A percentile compares a stretch with the other conserved stretches of the same genome.
These are phyloP conservation scores for Mallateleia sp. DNA, from an alignment of 2,888 invertebrate species.

Conservation along the genomic window DNA sequence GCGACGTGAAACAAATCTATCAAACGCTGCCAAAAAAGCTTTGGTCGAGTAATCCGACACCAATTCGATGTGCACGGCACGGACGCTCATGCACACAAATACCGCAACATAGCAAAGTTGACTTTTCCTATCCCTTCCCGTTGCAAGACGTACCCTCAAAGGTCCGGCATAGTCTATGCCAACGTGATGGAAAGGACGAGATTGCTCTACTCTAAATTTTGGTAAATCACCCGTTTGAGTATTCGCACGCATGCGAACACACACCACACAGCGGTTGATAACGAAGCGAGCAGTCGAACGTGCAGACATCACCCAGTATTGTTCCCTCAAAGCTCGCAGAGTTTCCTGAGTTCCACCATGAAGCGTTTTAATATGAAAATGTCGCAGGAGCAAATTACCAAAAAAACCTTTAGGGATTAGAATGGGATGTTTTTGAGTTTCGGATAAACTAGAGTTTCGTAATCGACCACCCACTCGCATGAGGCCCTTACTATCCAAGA, in stretches of 20 bases:
- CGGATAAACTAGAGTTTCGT: background rate
- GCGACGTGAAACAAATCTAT: conserved; percentile 34
- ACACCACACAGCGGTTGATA: background rate
- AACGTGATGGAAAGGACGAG: conserved; percentile 25
- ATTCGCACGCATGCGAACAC: background rate
- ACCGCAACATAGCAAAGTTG: conserved; percentile 41
- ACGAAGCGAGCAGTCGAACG: background rate
- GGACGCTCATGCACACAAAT: too few relatives aligned
- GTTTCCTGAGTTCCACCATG: conserved; percentile 4
- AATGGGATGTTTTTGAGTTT: background rate
- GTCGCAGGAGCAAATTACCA: background rate
- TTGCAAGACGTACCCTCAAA: conserved; percentile 9
- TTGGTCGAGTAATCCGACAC: conserved; percentile 25
- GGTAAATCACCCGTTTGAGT: background rate
- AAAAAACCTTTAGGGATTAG: background rate
- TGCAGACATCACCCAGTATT: background rate
- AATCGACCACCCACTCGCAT: background rate
- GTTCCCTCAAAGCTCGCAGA: background rate
- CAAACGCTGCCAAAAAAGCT: conserved; percentile 40
- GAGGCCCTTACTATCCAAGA: background rate
- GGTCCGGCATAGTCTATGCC: conserved; percentile 62
- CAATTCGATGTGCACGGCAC: conserved; percentile 23
- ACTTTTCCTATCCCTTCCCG: conserved; percentile 16
- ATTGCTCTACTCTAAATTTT: background rate
- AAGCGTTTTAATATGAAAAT: background rate